Evolutionary conservation across 2,888 invertebrate genomes (phyloP).

Genomic region (Gerris lacustris): DNA sequence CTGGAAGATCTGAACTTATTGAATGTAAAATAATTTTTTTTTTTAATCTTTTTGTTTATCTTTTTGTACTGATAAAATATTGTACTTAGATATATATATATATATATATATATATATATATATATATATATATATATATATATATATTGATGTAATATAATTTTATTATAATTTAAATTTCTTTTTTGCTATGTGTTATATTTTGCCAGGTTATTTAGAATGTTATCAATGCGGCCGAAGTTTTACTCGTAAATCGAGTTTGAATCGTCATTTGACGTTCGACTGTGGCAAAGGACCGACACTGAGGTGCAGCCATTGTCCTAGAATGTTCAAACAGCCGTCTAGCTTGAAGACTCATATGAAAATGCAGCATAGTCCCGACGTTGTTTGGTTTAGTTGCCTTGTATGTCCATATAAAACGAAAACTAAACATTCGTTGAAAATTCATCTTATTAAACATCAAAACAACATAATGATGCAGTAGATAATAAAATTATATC

Average conservation of each 20-base stretch:
- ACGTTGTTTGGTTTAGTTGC: neutral
- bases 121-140: conserved; percentile 1
- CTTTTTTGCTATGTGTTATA: too few relatives aligned
- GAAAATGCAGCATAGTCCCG: neutral
- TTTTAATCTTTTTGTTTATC: too few relatives aligned
- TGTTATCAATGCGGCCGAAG: conserved; percentile 25
- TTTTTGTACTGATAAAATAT: neutral
- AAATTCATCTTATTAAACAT: too few relatives aligned
- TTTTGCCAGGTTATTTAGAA: neutral
- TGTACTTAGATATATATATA: neutral
- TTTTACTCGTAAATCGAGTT: conserved; percentile 28
- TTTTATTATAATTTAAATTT: neutral
- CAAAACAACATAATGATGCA: too few relatives aligned
- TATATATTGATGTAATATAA: neutral
- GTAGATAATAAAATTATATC: too few relatives aligned
- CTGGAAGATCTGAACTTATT: too few relatives aligned
- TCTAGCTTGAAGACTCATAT: conserved; percentile 29
- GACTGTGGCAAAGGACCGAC: conserved; percentile 34
- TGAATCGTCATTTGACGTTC: conserved; percentile 32
- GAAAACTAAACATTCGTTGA: neutral
- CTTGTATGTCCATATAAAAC: neutral
- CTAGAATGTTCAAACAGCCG: conserved; percentile 29
- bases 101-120: conserved; percentile 1
- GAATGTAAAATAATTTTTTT: too few relatives aligned
- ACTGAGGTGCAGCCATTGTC: conserved; percentile 30